Percentiles rank a stretch among this genome's conserved stretches.
These are phyloP conservation scores for Megathymus violae DNA, from an alignment of 1,140 invertebrate species.

Conservation along the genomic window DNA sequence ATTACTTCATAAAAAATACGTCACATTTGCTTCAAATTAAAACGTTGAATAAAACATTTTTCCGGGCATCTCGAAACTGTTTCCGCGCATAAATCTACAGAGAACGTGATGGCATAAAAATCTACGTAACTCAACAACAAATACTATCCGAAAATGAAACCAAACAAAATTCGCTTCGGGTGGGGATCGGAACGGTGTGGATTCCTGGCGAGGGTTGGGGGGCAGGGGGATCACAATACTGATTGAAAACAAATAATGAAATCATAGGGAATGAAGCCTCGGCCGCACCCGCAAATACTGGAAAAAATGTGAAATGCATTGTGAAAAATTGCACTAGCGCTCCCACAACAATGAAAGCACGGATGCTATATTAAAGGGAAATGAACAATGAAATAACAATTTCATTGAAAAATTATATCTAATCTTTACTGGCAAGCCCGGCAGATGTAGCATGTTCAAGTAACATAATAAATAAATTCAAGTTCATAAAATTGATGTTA, in stretches of 20 bases:
- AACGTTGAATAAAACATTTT: slow-evolving; percentile 31
- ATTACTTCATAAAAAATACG: neutral
- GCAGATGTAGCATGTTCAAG: too few relatives aligned
- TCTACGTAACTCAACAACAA: slow-evolving; percentile 73
- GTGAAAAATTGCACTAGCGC: slow-evolving; percentile 16
- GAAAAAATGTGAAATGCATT: slow-evolving; percentile 70
- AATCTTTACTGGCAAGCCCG: too few relatives aligned
- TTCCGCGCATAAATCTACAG: slow-evolving; percentile 35
- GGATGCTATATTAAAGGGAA: neutral
- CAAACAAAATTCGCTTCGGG: slow-evolving; percentile 73
- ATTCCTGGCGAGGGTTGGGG: slow-evolving; percentile 12
- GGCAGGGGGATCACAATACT: slow-evolving; percentile 73
- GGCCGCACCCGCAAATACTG: slow-evolving; percentile 70
- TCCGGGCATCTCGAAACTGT: slow-evolving; percentile 37
- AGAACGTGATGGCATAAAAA: slow-evolving; percentile 58
- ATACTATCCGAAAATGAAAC: slow-evolving; percentile 78
- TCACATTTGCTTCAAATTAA: neutral
- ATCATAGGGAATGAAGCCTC: slow-evolving; percentile 73
- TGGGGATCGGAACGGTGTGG: slow-evolving; percentile 42
- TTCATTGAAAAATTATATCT: neutral
- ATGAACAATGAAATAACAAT: neutral
- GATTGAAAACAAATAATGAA: slow-evolving; percentile 84
- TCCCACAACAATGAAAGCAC: slow-evolving; percentile 61
- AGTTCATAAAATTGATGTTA: too few relatives aligned
- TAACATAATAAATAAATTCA: too few relatives aligned